phyloP scores from a whole-genome alignment of 2,888 invertebrate genomes.

The Epirrhoe tristata region DNA sequence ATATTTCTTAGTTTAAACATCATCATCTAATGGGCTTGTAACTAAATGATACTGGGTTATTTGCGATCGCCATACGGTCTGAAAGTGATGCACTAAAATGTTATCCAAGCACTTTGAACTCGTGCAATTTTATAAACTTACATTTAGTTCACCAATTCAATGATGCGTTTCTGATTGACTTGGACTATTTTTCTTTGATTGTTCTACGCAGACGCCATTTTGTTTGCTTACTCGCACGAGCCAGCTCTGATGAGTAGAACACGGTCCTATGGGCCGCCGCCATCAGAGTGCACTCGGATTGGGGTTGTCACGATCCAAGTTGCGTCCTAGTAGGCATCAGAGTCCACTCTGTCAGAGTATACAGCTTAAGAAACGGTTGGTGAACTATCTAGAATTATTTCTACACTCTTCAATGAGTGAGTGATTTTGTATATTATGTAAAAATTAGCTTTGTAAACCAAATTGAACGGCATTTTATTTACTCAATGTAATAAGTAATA shows the following conservation, averaged over 20 bases:
- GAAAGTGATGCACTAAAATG: background rate
- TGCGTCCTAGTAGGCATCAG: too few relatives aligned
- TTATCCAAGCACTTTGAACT: constrained; percentile 8
- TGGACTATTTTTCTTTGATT: too few relatives aligned
- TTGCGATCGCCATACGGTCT: background rate
- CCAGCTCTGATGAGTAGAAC: too few relatives aligned
- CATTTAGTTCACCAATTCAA: background rate
- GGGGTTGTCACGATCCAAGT: too few relatives aligned
- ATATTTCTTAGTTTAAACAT: too few relatives aligned
- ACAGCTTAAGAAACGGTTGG: background rate
- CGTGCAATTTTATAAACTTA: constrained; percentile 8
- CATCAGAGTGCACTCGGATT: too few relatives aligned
- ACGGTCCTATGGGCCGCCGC: too few relatives aligned
- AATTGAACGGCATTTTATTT: constrained; percentile 29
- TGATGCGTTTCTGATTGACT: background rate
- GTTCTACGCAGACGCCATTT: too few relatives aligned
- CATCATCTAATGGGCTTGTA: background rate
- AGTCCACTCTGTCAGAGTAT: too few relatives aligned
- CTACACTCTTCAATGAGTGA: background rate
- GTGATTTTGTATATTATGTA: constrained; percentile 36
- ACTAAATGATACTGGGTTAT: background rate
- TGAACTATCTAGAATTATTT: background rate
- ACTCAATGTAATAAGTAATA: constrained; percentile 25
- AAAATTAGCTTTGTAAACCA: constrained; percentile 32
- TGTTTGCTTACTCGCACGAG: too few relatives aligned